phyloP scores from a whole-genome alignment of 2,888 invertebrate genomes.

The Campoplex nolae region DNA sequence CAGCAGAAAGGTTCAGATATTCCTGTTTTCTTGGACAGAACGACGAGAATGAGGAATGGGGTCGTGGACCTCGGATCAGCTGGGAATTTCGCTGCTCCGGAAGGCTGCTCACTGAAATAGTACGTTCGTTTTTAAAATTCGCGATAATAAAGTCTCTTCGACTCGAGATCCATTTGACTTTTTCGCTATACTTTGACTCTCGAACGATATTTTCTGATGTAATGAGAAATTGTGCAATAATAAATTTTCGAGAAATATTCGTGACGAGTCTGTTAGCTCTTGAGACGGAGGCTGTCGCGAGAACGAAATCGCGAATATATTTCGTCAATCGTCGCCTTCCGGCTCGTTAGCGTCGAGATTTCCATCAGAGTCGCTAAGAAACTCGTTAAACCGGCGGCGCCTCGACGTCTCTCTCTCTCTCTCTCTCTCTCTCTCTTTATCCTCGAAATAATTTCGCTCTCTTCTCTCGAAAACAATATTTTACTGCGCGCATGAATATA shows the following conservation, averaged over 20 bases:
- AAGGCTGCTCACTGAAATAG: background rate
- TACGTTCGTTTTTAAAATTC: too few species aligned
- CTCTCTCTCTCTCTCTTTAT: slow-evolving; percentile 35
- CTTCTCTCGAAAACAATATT: too few species aligned
- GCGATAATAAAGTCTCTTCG: background rate
- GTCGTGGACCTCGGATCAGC: slow-evolving; percentile 61
- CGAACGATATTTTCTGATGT: background rate
- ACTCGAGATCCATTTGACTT: too few species aligned
- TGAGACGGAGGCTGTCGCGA: background rate
- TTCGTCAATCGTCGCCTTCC: slow-evolving; percentile 81
- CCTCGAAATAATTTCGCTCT: slow-evolving; percentile 65
- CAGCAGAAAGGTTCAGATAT: background rate
- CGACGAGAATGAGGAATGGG: slow-evolving; percentile 69
- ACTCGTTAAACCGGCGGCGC: slow-evolving; percentile 61
- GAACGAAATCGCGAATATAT: slow-evolving; percentile 78
- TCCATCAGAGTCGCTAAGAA: slow-evolving; percentile 74
- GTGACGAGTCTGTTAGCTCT: background rate
- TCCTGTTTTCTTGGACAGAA: background rate
- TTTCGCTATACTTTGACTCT: too few species aligned
- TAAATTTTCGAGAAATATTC: background rate
- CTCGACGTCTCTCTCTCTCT: slow-evolving; percentile 44
- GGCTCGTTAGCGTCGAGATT: slow-evolving; percentile 80
- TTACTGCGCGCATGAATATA: background rate
- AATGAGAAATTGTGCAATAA: background rate
- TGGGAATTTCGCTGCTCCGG: background rate